phyloP scores from a whole-genome alignment of 2,797 vertebrate genomes.

The Microctenopoma steveboyesi region DNA sequence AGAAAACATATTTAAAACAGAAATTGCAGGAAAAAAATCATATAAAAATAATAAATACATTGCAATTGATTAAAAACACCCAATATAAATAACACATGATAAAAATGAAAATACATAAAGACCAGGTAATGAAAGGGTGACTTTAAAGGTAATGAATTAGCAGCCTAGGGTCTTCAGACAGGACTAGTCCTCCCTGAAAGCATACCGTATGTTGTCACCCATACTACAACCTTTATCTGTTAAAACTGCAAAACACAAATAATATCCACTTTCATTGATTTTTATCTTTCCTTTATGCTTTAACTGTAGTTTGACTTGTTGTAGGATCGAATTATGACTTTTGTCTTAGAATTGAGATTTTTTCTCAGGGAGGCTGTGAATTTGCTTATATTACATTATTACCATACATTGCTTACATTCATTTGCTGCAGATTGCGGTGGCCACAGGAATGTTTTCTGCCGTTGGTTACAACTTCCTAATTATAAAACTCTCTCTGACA shows the following conservation, averaged over 20 bases:
- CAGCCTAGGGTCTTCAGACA: conserved; percentile 13
- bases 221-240: neutral
- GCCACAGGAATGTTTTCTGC: no score
- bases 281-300: neutral
- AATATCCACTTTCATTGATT: no score
- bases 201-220: neutral
- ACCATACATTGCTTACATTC: no score
- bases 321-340: no score
- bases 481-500: no score
- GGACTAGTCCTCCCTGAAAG: neutral
- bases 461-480: no score
- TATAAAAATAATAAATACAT: conserved; percentile 73
- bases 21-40: conserved; percentile 1
- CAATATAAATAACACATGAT: conserved; percentile 18
- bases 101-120: conserved; percentile 1
- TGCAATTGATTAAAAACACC: conserved; percentile 9
- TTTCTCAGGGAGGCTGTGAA: no score
- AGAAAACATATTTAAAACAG: conserved; percentile 10
- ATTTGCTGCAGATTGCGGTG: no score
- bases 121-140: neutral
- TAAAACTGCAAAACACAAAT: neutral
- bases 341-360: no score
- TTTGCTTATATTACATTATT: no score
- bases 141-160: neutral
- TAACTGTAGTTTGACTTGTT: neutral